Evolutionary conservation across 2,797 vertebrate genomes (phyloP).

Genomic region (Synanceia verrucosa): DNA sequence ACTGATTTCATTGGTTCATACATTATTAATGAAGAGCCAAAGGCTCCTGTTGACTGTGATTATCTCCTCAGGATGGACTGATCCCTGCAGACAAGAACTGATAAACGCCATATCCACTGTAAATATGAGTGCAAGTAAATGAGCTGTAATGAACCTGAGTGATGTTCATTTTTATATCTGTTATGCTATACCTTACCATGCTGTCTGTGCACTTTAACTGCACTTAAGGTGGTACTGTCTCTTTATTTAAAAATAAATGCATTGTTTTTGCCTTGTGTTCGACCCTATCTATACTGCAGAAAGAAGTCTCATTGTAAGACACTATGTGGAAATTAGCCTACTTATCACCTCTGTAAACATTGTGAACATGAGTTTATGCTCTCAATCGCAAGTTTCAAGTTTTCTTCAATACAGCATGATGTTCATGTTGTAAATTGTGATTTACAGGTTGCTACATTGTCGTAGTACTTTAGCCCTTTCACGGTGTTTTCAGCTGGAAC

Average conservation of each 20-base stretch:
- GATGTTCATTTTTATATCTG: not conserved
- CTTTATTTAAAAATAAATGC: not conserved
- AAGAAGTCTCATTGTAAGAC: too few relatives aligned
- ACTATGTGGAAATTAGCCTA: too few relatives aligned
- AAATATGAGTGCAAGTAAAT: conserved; percentile 4
- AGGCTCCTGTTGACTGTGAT: conserved; percentile 66
- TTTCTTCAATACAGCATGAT: too few relatives aligned
- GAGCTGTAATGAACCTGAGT: not conserved
- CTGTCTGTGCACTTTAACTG: not conserved
- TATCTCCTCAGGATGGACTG: conserved; percentile 48
- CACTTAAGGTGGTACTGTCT: not conserved
- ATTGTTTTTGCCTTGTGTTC: not conserved
- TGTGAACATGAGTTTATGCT: too few relatives aligned
- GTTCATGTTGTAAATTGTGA: too few relatives aligned
- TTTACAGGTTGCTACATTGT: too few relatives aligned
- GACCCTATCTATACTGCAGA: not conserved
- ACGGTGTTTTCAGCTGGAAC: not conserved
- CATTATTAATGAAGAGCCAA: conserved; percentile 68
- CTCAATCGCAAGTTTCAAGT: too few relatives aligned
- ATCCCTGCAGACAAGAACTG: conserved; percentile 34
- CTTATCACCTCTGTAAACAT: too few relatives aligned
- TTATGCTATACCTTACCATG: not conserved
- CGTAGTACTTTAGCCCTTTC: not conserved
- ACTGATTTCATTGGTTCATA: conserved; percentile 47
- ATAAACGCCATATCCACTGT: conserved; percentile 22